These are phyloP conservation scores for Xestia sexstrigata DNA, from an alignment of 2,888 invertebrate species.

Conservation along the genomic window DNA sequence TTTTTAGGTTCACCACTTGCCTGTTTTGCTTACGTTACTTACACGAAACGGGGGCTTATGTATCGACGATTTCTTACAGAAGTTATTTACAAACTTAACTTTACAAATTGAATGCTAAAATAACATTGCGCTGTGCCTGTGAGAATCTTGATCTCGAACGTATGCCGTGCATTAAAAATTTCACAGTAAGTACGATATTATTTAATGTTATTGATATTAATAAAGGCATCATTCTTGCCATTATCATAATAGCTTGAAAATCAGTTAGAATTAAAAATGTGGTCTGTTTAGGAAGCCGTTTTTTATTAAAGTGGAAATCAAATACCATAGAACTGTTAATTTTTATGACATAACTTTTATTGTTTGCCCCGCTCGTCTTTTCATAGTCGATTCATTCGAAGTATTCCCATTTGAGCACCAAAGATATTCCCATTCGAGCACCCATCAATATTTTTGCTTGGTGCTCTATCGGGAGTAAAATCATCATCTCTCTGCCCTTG, in stretches of 20 bases:
- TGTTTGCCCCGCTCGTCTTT: background rate
- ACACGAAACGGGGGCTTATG: background rate
- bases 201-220: background rate
- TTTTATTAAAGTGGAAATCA: too few species aligned
- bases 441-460: too few species aligned
- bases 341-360: background rate
- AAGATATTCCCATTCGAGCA: too few species aligned
- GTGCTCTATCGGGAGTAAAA: too few species aligned
- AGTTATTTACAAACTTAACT: background rate
- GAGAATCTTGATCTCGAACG: too few species aligned
- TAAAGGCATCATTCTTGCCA: background rate
- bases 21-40: background rate
- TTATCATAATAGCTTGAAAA: background rate
- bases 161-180: background rate
- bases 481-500: too few species aligned
- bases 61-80: background rate
- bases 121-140: background rate
- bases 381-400: background rate
- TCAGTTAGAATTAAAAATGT: background rate
- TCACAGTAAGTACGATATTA: background rate
- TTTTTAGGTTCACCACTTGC: background rate
- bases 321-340: background rate
- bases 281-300: background rate
- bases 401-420: too few species aligned
- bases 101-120: too few species aligned